Evolutionary conservation across 2,888 invertebrate species (phyloP).

Genomic region (Chrysolina haemoptera): DNA sequence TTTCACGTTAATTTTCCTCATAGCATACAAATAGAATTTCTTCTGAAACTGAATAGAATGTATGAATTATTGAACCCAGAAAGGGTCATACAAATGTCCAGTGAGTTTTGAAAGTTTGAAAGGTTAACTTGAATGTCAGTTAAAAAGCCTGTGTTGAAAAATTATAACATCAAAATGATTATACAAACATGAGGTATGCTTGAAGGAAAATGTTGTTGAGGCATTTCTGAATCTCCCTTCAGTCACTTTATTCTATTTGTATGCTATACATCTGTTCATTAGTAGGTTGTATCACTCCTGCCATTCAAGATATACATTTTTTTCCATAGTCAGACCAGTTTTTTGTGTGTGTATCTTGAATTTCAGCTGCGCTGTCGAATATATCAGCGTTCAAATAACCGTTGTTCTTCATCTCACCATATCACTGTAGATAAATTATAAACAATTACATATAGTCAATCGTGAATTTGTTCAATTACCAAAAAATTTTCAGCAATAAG

Average conservation of each 20-base stretch:
- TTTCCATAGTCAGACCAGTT: constrained; percentile 1
- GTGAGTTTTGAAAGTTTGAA: too few relatives aligned
- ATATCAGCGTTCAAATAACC: constrained; percentile 11
- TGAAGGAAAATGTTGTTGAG: too few relatives aligned
- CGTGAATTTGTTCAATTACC: constrained; percentile 54
- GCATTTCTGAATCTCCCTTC: not conserved
- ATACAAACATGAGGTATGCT: too few relatives aligned
- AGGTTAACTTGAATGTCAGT: too few relatives aligned
- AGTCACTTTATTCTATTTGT: constrained; percentile 11
- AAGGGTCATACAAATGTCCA: too few relatives aligned
- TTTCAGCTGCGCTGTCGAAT: not conserved
- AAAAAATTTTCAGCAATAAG: constrained; percentile 54
- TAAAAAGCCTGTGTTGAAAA: too few relatives aligned
- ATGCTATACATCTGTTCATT: constrained; percentile 10
- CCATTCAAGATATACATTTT: not conserved
- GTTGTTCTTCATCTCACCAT: constrained; percentile 39
- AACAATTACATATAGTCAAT: constrained; percentile 55
- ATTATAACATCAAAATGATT: too few relatives aligned
- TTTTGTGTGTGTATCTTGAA: not conserved
- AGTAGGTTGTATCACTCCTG: constrained; percentile 1
- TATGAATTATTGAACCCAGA: too few relatives aligned
- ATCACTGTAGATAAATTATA: constrained; percentile 46
- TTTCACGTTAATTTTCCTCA: constrained; percentile 30
- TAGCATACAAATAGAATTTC: constrained; percentile 17
- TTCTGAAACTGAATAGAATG: not conserved